Evolutionary conservation across 2,797 vertebrate species (phyloP).

Genomic region (Spea hammondii): DNA sequence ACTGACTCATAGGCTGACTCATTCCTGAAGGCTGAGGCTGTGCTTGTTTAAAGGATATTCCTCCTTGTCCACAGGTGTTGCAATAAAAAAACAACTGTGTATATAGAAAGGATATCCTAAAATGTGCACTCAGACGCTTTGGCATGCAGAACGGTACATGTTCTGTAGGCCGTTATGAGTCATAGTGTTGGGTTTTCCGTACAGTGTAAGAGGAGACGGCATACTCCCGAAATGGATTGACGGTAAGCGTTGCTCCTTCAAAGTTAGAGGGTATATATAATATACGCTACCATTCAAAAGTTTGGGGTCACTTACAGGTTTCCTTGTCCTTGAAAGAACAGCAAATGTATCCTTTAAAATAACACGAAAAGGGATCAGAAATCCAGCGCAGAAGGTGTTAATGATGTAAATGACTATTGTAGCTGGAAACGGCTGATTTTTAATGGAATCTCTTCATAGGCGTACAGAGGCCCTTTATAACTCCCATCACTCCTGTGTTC

Average conservation of each 20-base stretch:
- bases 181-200: neutral
- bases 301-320: too few species aligned
- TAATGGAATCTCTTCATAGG: too few species aligned
- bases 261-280: neutral
- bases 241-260: neutral
- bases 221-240: neutral
- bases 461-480: too few species aligned
- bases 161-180: neutral
- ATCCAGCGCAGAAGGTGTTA: too few species aligned
- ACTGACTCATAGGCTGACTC: neutral
- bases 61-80: constrained; percentile 1
- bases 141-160: neutral
- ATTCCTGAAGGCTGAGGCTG: neutral
- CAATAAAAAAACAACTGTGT: constrained; percentile 12
- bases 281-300: too few species aligned
- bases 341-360: too few species aligned
- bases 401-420: too few species aligned
- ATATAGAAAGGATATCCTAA: neutral
- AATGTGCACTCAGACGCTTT: neutral
- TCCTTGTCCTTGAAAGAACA: too few species aligned
- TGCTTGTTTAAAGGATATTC: neutral
- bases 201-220: neutral
- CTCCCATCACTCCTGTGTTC: too few species aligned
- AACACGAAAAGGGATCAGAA: too few species aligned
- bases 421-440: too few species aligned